A percentile compares a stretch with the other conserved stretches of the same genome.
phyloP scores from a whole-genome alignment of 2,888 invertebrate genomes.

The Periphyllus acericola region DNA sequence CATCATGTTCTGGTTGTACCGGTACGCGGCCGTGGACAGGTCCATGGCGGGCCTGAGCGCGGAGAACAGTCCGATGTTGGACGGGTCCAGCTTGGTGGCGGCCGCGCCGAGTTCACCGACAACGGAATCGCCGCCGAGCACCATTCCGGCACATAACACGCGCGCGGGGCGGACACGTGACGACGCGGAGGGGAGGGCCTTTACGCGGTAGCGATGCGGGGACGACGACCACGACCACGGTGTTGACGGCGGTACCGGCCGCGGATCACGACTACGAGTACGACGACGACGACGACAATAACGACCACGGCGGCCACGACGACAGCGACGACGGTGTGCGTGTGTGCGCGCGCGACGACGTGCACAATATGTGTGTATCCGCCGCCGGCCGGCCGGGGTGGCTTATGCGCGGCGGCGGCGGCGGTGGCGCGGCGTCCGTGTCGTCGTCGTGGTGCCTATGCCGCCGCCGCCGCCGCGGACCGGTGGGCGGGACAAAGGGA shows the following conservation, averaged over 20 bases:
- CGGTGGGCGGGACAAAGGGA: constrained; percentile 60
- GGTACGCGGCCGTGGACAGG: constrained; percentile 91
- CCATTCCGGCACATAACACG: constrained; percentile 60
- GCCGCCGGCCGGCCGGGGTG: constrained; percentile 58
- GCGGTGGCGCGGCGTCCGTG: neutral
- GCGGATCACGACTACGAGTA: neutral
- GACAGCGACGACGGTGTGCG: constrained; percentile 15
- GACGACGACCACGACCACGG: neutral
- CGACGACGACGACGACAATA: neutral
- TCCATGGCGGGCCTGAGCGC: constrained; percentile 76
- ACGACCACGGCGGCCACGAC: neutral
- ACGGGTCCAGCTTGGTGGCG: constrained; percentile 65
- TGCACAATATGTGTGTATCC: constrained; percentile 60
- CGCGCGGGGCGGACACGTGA: neutral
- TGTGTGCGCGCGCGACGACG: constrained; percentile 58
- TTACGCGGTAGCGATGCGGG: too few relatives aligned
- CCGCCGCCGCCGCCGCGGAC: neutral
- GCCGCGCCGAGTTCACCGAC: constrained; percentile 61
- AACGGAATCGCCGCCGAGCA: constrained; percentile 58
- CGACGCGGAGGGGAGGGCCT: neutral
- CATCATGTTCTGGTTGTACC: constrained; percentile 98
- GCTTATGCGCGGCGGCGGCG: constrained; percentile 48
- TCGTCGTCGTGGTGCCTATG: constrained; percentile 32
- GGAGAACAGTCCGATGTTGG: constrained; percentile 66
- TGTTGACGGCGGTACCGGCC: too few relatives aligned